phyloP scores from a whole-genome alignment of 2,113 vertebrate genomes.

The Otocyon megalotis region DNA sequence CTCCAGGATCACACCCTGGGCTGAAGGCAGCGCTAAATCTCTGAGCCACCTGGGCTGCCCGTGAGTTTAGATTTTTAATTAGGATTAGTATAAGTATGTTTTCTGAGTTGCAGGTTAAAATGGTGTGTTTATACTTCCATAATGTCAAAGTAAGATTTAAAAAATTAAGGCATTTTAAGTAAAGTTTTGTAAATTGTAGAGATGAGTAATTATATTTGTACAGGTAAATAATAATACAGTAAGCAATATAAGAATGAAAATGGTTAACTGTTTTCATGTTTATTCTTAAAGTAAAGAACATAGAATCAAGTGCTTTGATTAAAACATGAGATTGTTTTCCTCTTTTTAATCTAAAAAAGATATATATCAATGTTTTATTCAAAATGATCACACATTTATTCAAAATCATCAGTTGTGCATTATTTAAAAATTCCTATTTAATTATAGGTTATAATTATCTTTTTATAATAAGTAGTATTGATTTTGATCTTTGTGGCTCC shows the following conservation, averaged over 20 bases:
- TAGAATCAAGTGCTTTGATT: not conserved
- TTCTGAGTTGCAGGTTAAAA: not conserved
- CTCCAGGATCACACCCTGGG: too few relatives aligned
- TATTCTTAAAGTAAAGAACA: not conserved
- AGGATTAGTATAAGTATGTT: not conserved
- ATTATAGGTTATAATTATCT: not conserved
- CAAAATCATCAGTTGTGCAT: not conserved
- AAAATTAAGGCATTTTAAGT: not conserved
- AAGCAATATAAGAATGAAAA: not conserved
- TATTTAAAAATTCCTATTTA: slow-evolving; percentile 6
- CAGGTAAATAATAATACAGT: not conserved
- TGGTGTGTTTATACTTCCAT: not conserved
- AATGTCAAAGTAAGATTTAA: not conserved
- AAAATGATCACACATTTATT: not conserved
- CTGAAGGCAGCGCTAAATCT: too few relatives aligned
- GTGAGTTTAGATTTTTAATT: slow-evolving; percentile 19
- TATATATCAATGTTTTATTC: not conserved
- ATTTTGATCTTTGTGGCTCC: not conserved
- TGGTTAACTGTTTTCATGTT: not conserved
- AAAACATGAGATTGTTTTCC: not conserved
- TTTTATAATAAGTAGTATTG: not conserved
- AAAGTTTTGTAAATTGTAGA: not conserved
- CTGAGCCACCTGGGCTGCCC: too few relatives aligned
- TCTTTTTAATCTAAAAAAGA: not conserved
- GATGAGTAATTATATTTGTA: not conserved